Evolutionary conservation across 2,113 vertebrate genomes (phyloP).

Genomic region (Megalops atlanticus): DNA sequence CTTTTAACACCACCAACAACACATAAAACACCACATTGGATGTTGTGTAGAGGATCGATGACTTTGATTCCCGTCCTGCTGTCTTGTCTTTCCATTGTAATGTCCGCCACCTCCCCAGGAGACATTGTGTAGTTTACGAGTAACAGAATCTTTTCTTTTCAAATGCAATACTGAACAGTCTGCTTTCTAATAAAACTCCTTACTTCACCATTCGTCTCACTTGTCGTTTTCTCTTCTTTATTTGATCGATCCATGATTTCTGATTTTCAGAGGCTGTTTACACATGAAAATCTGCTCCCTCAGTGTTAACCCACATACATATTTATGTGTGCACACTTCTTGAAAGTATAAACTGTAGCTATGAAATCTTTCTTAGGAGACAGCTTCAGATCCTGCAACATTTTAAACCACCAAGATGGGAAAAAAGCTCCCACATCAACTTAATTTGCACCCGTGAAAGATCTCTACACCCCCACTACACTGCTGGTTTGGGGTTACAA

Average conservation of each 20-base stretch:
- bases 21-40: slow-evolving; percentile 67
- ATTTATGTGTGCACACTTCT: background rate
- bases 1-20: slow-evolving; percentile 66
- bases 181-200: slow-evolving; percentile 78
- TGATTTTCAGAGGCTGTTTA: background rate
- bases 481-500: background rate
- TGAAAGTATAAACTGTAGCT: background rate
- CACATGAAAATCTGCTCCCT: background rate
- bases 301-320: no score
- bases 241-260: background rate
- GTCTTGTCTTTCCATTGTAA: slow-evolving; percentile 42
- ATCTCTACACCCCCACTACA: background rate
- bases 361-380: background rate
- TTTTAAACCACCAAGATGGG: background rate
- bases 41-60: slow-evolving; percentile 60
- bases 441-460: background rate
- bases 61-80: slow-evolving; percentile 63
- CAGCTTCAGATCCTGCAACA: background rate
- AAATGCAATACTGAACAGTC: slow-evolving; percentile 73
- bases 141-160: slow-evolving; percentile 64
- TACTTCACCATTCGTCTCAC: slow-evolving; percentile 60
- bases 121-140: slow-evolving; percentile 59
- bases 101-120: slow-evolving; percentile 42
- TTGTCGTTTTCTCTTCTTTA: slow-evolving; percentile 11
- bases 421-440: background rate